Conservation (phyloP, 2,888 invertebrate species). For the Coleophora flavipennella region DNA sequence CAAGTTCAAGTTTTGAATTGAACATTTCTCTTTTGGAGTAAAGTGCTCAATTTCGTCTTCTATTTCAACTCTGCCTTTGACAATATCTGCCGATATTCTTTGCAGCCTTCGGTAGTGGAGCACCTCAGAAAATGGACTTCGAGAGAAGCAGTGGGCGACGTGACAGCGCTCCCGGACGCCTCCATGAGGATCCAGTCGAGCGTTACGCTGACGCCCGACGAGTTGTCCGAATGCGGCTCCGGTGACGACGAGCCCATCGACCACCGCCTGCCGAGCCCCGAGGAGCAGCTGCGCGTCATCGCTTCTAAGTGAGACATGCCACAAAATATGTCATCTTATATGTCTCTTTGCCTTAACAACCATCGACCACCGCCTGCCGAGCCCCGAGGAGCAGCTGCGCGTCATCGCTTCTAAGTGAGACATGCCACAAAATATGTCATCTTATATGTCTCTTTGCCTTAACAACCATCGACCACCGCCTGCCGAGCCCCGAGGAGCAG, state of each 20-base stretch:
- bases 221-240: constrained; percentile 69
- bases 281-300: constrained; percentile 87
- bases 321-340: not conserved
- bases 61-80: no score
- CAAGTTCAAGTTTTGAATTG: no score
- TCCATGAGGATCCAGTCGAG: constrained; percentile 78
- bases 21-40: no score
- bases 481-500: constrained; percentile 91
- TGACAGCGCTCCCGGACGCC: constrained; percentile 85
- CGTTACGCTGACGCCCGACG: constrained; percentile 62
- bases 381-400: constrained; percentile 89
- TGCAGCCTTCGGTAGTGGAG: constrained; percentile 85
- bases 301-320: constrained; percentile 78
- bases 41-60: no score
- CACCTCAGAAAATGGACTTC: constrained; percentile 90
- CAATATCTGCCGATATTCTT: no score
- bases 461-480: constrained; percentile 86
- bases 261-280: constrained; percentile 89
- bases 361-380: constrained; percentile 88
- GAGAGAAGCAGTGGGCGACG: constrained; percentile 84
- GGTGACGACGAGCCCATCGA: constrained; percentile 82
- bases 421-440: not conserved
- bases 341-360: no score
- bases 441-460: no score
- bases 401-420: constrained; percentile 85